Evolutionary conservation across 2,113 vertebrate species (phyloP).

Genomic region (Scalopus aquaticus): DNA sequence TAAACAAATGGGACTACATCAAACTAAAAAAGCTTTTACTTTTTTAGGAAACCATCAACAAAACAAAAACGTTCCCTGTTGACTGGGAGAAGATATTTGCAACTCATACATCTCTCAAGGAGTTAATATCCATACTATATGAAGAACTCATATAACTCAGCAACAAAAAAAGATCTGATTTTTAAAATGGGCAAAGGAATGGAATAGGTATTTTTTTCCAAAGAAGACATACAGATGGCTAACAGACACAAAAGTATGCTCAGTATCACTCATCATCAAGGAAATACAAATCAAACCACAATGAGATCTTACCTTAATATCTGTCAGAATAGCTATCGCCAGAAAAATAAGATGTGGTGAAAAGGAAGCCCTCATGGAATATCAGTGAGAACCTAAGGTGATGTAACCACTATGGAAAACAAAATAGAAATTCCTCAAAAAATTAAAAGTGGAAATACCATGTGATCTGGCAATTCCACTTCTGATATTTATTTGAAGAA

Average conservation of each 20-base stretch:
- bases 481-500: not conserved
- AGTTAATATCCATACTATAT: not conserved
- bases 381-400: not conserved
- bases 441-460: not conserved
- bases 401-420: too few relatives aligned
- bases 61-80: not conserved
- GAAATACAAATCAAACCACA: not conserved
- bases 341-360: not conserved
- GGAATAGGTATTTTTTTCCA: not conserved
- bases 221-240: not conserved
- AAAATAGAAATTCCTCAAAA: too few relatives aligned
- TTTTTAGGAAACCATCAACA: not conserved
- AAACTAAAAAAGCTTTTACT: not conserved
- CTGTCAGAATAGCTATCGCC: not conserved
- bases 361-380: not conserved
- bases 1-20: not conserved
- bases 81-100: not conserved
- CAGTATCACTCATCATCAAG: not conserved
- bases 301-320: not conserved
- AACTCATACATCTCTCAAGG: not conserved
- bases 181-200: not conserved
- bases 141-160: not conserved
- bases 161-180: not conserved
- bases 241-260: not conserved
- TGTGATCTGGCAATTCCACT: not conserved